Conservation (phyloP, 2,797 vertebrate genomes). For the Phrynocephalus forsythii region DNA sequence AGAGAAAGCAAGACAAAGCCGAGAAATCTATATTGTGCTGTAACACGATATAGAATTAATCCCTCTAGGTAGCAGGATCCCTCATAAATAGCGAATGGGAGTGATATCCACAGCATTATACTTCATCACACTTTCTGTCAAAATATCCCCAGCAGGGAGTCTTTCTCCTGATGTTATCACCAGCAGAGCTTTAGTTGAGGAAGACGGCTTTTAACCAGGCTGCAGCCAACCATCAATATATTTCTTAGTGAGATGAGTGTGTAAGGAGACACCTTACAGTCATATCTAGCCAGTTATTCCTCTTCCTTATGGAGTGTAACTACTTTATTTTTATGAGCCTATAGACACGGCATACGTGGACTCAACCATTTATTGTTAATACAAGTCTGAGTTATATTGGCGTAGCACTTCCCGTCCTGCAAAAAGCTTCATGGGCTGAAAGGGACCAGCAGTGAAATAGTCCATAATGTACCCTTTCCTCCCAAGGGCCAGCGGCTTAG, state of each 20-base stretch:
- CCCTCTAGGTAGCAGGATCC: conserved; percentile 57
- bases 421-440: neutral
- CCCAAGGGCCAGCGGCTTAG: accelerated
- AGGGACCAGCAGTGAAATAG: neutral
- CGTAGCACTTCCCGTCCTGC: neutral
- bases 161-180: conserved; percentile 50
- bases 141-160: conserved; percentile 70
- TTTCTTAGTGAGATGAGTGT: conserved; percentile 18
- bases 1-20: conserved; percentile 44
- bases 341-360: neutral
- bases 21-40: conserved; percentile 38
- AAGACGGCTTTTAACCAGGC: conserved; percentile 43
- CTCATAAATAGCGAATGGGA: conserved; percentile 51
- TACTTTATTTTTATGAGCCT: conserved; percentile 25
- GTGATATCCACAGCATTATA: conserved; percentile 31
- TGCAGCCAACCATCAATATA: conserved; percentile 43
- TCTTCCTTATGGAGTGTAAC: neutral
- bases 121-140: conserved; percentile 72
- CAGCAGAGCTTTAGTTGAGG: conserved; percentile 40
- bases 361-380: conserved; percentile 14
- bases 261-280: conserved; percentile 15
- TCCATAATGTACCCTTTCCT: neutral
- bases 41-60: conserved; percentile 61
- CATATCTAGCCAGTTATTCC: neutral
- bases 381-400: conserved; percentile 20